A percentile compares a stretch with the other conserved stretches of the same genome.
Evolutionary conservation across 1,140 invertebrate species (phyloP).

Genomic region (Bombus affinis): DNA sequence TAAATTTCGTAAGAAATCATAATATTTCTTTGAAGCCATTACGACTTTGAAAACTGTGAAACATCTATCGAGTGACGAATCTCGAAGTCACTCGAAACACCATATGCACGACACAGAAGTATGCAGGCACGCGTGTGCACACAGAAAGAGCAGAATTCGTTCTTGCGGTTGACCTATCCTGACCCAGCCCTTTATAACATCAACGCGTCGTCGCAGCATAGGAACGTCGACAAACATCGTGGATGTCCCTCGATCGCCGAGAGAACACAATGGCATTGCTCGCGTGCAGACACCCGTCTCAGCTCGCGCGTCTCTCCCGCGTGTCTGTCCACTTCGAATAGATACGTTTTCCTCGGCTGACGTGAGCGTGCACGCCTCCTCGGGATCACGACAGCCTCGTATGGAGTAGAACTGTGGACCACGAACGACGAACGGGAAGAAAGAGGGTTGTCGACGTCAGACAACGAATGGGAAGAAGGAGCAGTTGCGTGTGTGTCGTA

Average conservation of each 20-base stretch:
- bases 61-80: not conserved
- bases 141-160: conserved; percentile 53
- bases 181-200: conserved; percentile 61
- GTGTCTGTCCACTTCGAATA: conserved; percentile 31
- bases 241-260: conserved; percentile 39
- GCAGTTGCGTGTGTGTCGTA: not conserved
- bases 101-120: too few relatives aligned
- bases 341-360: conserved; percentile 49
- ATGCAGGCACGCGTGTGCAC: conserved; percentile 3
- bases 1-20: not conserved
- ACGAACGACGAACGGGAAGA: conserved; percentile 19
- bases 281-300: conserved; percentile 32
- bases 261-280: conserved; percentile 54
- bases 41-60: too few relatives aligned
- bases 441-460: conserved; percentile 29
- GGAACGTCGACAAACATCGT: conserved; percentile 56
- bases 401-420: not conserved
- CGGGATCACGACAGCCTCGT: not conserved
- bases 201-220: conserved; percentile 52
- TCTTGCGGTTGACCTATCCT: conserved; percentile 59
- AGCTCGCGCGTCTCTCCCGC: not conserved
- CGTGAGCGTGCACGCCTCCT: conserved; percentile 44
- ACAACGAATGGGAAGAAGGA: not conserved
- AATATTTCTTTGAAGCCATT: not conserved
- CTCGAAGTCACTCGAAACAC: not conserved